phyloP scores from a whole-genome alignment of 2,888 invertebrate genomes.

The Drosophila nr. fundita region DNA sequence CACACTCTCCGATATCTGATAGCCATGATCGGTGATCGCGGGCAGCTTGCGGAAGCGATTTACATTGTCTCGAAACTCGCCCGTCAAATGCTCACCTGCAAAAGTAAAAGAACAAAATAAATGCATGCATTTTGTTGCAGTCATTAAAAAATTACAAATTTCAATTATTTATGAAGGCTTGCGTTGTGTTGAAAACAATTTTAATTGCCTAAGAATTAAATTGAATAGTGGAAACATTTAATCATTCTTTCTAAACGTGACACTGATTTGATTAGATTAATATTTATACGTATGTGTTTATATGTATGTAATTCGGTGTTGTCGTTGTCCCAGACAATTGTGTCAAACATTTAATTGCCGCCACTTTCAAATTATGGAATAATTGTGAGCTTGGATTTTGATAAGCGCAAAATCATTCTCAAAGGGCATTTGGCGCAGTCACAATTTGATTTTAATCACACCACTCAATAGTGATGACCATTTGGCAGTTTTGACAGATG shows the following conservation, averaged over 20 bases:
- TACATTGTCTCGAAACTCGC: constrained; percentile 87
- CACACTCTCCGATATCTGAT: constrained; percentile 88
- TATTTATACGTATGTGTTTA: neutral
- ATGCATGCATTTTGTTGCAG: neutral
- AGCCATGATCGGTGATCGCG: constrained; percentile 89
- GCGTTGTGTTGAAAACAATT: neutral
- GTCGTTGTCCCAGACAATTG: neutral
- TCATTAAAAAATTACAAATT: no score
- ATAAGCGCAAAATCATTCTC: constrained; percentile 10
- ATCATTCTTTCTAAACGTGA: constrained; percentile 1
- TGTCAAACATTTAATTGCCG: constrained; percentile 10
- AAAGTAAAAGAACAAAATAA: neutral
- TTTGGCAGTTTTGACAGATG: neutral
- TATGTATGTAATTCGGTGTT: neutral
- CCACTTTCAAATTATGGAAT: neutral
- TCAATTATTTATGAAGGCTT: neutral
- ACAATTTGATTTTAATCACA: neutral
- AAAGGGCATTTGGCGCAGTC: neutral
- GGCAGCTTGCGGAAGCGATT: constrained; percentile 89
- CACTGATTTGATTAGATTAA: constrained; percentile 1
- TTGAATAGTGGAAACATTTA: neutral
- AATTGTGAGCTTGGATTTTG: constrained; percentile 4
- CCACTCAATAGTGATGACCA: neutral
- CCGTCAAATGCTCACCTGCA: constrained; percentile 88
- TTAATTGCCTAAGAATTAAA: neutral